These are phyloP conservation scores for Leguminivora glycinivorella DNA, from an alignment of 1,140 invertebrate species.

Conservation along the genomic window DNA sequence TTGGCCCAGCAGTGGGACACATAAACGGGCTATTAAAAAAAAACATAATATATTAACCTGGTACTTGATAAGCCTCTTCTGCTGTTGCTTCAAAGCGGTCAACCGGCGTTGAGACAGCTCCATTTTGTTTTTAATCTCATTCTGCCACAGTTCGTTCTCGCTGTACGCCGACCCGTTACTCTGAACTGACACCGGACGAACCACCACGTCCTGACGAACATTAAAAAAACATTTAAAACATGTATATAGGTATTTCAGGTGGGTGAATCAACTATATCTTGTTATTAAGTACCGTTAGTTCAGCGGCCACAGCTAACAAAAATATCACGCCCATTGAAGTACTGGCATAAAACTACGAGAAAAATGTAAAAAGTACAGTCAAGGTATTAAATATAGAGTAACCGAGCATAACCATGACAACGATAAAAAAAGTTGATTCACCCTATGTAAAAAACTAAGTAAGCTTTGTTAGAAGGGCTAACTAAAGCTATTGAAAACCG, in stretches of 20 bases:
- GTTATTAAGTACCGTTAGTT: no score
- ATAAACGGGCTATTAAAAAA: neutral
- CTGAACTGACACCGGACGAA: constrained; percentile 72
- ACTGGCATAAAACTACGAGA: no score
- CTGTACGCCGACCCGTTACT: constrained; percentile 75
- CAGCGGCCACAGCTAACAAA: no score
- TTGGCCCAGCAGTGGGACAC: no score
- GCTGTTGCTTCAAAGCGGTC: constrained; percentile 72
- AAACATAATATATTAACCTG: constrained; percentile 50
- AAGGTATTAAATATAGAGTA: neutral
- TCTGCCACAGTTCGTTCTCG: constrained; percentile 78
- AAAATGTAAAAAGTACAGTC: no score
- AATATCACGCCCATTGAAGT: no score
- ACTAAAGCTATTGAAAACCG: constrained; percentile 22
- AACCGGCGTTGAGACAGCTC: constrained; percentile 72
- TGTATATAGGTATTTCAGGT: neutral
- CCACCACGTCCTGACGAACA: constrained; percentile 59
- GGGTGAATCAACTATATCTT: no score
- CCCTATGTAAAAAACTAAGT: constrained; percentile 21
- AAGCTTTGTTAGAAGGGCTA: constrained; percentile 26
- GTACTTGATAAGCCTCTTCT: constrained; percentile 73
- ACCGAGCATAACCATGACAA: no score
- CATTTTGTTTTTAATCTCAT: constrained; percentile 77
- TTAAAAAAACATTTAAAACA: neutral
- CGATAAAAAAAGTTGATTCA: no score